A percentile compares a stretch with the other conserved stretches of the same genome.
These are phyloP conservation scores for Choloepus didactylus DNA, from an alignment of 2,797 vertebrate genomes.

Conservation along the genomic window DNA sequence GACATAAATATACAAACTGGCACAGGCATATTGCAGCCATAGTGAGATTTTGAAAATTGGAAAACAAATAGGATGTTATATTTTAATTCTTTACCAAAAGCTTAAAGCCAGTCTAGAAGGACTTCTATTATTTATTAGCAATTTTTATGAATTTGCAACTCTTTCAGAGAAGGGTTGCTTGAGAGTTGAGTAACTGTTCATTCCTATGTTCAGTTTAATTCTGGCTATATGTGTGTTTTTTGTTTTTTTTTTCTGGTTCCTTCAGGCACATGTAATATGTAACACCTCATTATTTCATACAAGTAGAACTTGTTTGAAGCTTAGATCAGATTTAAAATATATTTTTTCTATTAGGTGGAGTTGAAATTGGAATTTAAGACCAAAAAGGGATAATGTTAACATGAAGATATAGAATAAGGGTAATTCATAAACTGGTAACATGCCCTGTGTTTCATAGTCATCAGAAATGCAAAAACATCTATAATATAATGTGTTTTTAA, in stretches of 20 bases:
- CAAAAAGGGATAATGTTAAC: slow-evolving; percentile 10
- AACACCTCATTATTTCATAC: slow-evolving; percentile 35
- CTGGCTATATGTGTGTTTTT: slow-evolving; percentile 11
- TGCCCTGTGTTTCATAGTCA: slow-evolving; percentile 12
- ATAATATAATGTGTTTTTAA: background rate
- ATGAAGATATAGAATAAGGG: background rate
- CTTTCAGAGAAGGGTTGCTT: background rate
- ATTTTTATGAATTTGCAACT: slow-evolving; percentile 33
- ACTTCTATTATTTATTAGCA: slow-evolving; percentile 55
- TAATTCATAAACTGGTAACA: slow-evolving; percentile 44
- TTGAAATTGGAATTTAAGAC: slow-evolving; percentile 59
- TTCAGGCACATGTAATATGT: slow-evolving; percentile 33
- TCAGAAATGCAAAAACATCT: slow-evolving; percentile 33
- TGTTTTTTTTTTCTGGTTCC: slow-evolving; percentile 24
- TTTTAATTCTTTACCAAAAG: slow-evolving; percentile 28
- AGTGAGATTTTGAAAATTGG: slow-evolving; percentile 65
- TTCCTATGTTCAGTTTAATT: slow-evolving; percentile 52
- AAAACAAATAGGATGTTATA: background rate
- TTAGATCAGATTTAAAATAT: slow-evolving; percentile 44
- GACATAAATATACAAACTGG: too few species aligned
- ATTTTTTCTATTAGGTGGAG: background rate
- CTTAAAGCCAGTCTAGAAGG: background rate
- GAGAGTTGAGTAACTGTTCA: slow-evolving; percentile 40
- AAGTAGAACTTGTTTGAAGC: slow-evolving; percentile 54
- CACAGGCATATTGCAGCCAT: slow-evolving; percentile 5